Base-by-base conservation (phyloP, 2,888 invertebrate species). In the Timema cristinae region DNA sequence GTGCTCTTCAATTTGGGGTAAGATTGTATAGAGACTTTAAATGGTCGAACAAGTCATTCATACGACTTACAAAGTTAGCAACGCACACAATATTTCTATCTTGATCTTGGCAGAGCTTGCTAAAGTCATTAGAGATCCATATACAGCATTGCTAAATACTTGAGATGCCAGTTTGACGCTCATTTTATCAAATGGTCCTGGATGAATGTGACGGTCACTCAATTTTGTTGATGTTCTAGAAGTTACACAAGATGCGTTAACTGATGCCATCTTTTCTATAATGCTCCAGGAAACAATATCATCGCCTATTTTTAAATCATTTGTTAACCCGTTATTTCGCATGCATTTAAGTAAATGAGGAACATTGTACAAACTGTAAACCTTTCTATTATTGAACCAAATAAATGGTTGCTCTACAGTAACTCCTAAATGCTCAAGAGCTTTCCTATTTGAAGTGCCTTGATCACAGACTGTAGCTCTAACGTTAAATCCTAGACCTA, bases 111-210 rank as follows among this genome's bases (percentile, higher is more conserved):
- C 6, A 63, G 32, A 32, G 13, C 47, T 47, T 63, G 13, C 47
- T 32, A 48, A 63, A 63, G 47, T 13, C 63, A 63, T 63, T 63
- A 63, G 13, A 48, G 63, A 77, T 47, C 76, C 71, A 9, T 75
- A 68, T 7, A 77, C 74, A 2, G 77, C 73, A 49, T 75, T 74
- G 73, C 78, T 78, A 49, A 78, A 78, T 67, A 77, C 70, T 75
- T 78, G 78, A 0, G 76, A 72, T 10, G 77, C 78, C 47, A 75
- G 72, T 16, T 71, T 73, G 47, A 77, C 76, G 61, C 73, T 76
- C 76, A 78, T 76, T 70, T 75, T 75, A 69, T 76, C 74, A 71
- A 77, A 78, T 11, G 71, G 66, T 56, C 74, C 74, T 9, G 77
- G 77, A 70, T 74, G 66, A 6, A 78, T 63, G 54, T 77, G 77